phyloP scores from a whole-genome alignment of 1,140 invertebrate genomes.

The Spodoptera frugiperda region DNA sequence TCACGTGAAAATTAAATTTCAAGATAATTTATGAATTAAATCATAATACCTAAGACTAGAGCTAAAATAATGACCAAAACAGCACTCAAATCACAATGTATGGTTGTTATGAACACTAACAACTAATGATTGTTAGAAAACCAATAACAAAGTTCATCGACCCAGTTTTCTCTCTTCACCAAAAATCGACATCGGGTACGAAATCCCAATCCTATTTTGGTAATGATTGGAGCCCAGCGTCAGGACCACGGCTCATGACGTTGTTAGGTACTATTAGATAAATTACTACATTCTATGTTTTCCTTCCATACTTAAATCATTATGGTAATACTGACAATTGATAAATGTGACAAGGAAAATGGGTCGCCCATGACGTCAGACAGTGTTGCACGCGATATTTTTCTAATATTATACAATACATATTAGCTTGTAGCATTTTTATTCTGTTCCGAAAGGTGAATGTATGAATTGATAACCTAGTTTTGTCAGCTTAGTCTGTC shows the following conservation, averaged over 20 bases:
- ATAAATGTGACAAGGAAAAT: constrained; percentile 45
- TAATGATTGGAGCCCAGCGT: not conserved
- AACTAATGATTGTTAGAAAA: no score
- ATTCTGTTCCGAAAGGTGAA: constrained; percentile 4
- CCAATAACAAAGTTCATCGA: not conserved
- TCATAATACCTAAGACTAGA: no score
- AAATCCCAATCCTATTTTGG: constrained; percentile 4
- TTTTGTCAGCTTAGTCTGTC: not conserved
- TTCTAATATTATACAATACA: constrained; percentile 28
- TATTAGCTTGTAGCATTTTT: constrained; percentile 22
- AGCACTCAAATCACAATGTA: no score
- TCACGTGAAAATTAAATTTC: no score
- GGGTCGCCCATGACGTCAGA: constrained; percentile 40
- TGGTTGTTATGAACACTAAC: no score
- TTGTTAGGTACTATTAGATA: constrained; percentile 31
- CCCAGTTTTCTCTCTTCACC: not conserved
- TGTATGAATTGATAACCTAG: constrained; percentile 4
- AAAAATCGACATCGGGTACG: not conserved
- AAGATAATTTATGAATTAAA: no score
- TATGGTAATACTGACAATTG: constrained; percentile 44
- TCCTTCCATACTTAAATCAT: constrained; percentile 38
- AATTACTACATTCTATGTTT: constrained; percentile 27
- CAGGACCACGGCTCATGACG: constrained; percentile 14
- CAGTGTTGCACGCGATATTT: constrained; percentile 29
- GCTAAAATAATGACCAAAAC: no score